A percentile compares a stretch with the other conserved stretches of the same genome.
These are phyloP conservation scores for Oxyruncus cristatus DNA, from an alignment of 2,113 vertebrate genomes.

Conservation along the genomic window DNA sequence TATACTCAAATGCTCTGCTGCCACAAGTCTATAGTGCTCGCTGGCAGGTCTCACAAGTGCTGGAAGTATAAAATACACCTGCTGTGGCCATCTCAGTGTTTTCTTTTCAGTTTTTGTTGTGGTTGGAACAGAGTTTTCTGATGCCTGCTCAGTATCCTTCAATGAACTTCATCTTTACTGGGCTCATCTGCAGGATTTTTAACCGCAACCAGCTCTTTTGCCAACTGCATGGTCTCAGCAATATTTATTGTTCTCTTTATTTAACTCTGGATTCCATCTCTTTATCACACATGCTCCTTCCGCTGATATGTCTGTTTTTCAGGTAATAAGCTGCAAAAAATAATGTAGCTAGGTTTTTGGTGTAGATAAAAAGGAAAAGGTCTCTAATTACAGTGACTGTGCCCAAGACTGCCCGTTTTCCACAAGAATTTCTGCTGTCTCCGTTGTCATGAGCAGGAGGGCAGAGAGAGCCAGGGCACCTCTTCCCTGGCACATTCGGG, in stretches of 20 bases:
- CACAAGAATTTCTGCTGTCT: neutral
- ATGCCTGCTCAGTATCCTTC: neutral
- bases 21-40: neutral
- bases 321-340: neutral
- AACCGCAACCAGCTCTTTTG: neutral
- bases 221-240: neutral
- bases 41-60: neutral
- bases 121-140: neutral
- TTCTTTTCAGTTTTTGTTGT: slow-evolving; percentile 11
- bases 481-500: neutral
- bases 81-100: neutral
- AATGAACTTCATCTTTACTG: neutral
- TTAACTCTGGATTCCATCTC: neutral
- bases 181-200: slow-evolving; percentile 13
- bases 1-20: slow-evolving; percentile 2
- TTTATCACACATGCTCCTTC: neutral
- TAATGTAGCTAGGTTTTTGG: neutral
- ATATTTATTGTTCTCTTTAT: neutral
- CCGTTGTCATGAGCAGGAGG: neutral
- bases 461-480: neutral
- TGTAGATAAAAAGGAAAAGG: neutral
- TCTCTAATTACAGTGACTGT: neutral
- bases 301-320: neutral
- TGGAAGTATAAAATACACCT: neutral
- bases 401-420: neutral